Evolutionary conservation across 1,140 invertebrate species (phyloP), one percentile per base, ranked within the genome.

Genomic region (Drosophila insularis): DNA sequence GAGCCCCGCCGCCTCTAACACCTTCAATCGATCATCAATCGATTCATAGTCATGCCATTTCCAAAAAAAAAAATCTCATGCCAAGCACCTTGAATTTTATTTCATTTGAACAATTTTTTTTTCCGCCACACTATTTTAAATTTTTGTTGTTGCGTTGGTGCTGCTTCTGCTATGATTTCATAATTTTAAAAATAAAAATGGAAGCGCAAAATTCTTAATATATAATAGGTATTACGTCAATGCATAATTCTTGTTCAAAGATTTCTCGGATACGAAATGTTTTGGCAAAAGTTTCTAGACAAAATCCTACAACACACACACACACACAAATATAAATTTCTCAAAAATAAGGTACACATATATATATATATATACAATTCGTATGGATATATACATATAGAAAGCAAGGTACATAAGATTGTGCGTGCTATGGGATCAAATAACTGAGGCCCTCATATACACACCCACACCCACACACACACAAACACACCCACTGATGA

Each of bases 181-280:
- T 89, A 89, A 84, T 78, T 89, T 74, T 89, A 84, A 68, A 86
- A 70, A 85, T 65, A 81, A 73, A 75, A 71, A 68, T 43, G 68
- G 56, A 61, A 71, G 74, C 63, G 75, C 54, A 61, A 70, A 78
- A 59, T 75, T 68, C 68, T 63, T 63, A 82, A 89, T 76, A 70
- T 19, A 50, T 50, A 50, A 19, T 50, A 50, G 43, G 60, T 63
- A 87, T 87, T 87, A 87, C 82, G 82, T 87, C 82, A 87, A 87
- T 89, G 84, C 89, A 82, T 77, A 68, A 62, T 81, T 78, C 67
- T 63, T 54, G 43, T 43, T 19, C 27, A 58, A 62, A 27, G 53
- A 62, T 60, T 66, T 56, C 67, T 86, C 71, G 19, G 43, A 50
- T 50, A 21, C 19, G 43, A 50, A 50, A 50, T 71, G 82, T 87